Evolutionary conservation across 2,113 vertebrate species (phyloP), one percentile per base, ranked within the genome.

Genomic region (Gavialis gangeticus): DNA sequence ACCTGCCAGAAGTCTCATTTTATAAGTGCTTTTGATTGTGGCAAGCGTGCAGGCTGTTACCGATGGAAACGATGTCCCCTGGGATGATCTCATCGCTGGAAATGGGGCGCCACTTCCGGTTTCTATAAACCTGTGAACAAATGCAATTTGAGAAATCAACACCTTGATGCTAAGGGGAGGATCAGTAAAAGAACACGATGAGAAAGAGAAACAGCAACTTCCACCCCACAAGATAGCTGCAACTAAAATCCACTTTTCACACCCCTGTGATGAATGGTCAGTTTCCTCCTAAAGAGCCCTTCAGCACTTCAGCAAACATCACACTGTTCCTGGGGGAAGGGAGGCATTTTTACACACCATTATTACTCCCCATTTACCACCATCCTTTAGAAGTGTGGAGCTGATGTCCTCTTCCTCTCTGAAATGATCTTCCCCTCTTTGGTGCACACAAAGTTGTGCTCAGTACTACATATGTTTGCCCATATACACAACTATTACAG

Each of bases 71-170:
- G 1, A 99, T 97, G 80, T 99, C 99, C 59, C 99, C 99, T 0
- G 99, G 98, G 3, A 99, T 98, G 6, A 99, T 98, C 94, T 99
- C 99, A 5, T 99, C 99, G 2, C 99, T 99, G 95, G 98, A 98
- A 15, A 99, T 92, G 19, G 98, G 99, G 81, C 99, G 99, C 99
- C 99, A 99, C 95, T 99, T 99, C 63, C 99, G 98, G 97, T 98
- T 99, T 54, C 99, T 98, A 97, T 99, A 99, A 6, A 99, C 99
- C 99, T 99, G 94, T 0, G 34, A 64, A 84, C 60, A 25, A 56
- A 63, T 34, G 25, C 37, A 2, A 18, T 18, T 25, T 46, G 10
- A 73, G 18, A n/a, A 90, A 2, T 2, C 34, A 57, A 19, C n/a
- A 37, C 16, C 1, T 14, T 11, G 6, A 55, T 0, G 12, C 24